Evolutionary conservation across 2,113 vertebrate species (phyloP).

Genomic region (Upupa epops): DNA sequence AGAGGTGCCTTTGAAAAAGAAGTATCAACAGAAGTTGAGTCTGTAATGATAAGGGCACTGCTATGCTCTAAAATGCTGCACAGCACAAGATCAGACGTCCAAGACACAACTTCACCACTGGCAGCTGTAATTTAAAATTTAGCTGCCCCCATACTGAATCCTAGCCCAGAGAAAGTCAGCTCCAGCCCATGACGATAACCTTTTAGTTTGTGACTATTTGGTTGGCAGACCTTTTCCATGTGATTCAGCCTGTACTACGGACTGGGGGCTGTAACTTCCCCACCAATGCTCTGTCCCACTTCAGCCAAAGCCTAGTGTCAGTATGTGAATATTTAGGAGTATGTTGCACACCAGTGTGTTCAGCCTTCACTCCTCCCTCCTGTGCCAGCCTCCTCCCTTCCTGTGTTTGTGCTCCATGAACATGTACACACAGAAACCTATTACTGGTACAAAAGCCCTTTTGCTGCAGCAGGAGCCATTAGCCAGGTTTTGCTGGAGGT

Average conservation of each 20-base stretch:
- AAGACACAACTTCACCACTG: neutral
- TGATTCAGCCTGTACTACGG: neutral
- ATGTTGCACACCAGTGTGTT: neutral
- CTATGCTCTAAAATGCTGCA: neutral
- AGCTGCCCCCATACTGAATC: neutral
- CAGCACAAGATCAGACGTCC: neutral
- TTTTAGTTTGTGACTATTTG: neutral
- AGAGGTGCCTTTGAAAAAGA: neutral
- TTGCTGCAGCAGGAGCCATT: neutral
- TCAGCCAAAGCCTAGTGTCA: fast-evolving
- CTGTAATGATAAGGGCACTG: neutral
- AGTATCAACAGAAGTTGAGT: neutral
- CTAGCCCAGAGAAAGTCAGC: neutral
- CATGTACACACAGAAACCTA: neutral
- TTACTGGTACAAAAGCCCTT: neutral
- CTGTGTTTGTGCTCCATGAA: neutral
- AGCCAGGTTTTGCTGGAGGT: neutral
- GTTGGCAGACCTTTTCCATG: neutral
- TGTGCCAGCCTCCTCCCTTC: neutral
- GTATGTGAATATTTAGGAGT: fast-evolving
- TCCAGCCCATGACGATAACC: neutral
- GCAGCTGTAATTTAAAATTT: neutral
- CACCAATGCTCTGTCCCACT: fast-evolving
- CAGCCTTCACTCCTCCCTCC: neutral
- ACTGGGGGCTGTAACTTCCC: neutral